Conservation (phyloP, 2,888 invertebrate species). For the Spodoptera littoralis region DNA sequence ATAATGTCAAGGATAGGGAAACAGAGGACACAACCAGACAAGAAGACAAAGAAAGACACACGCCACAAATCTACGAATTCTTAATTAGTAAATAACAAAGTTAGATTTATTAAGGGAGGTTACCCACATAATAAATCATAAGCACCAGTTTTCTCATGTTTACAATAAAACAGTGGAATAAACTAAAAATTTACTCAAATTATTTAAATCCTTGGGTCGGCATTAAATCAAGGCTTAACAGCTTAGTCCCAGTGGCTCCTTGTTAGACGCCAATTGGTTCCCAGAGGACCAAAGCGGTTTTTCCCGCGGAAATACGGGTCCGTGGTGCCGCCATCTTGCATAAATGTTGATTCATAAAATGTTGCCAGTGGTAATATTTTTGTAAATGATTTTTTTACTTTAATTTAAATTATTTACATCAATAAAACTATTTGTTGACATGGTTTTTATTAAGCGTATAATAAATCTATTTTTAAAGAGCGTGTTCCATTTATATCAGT, state of each 20-base stretch:
- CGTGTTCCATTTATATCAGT: too few species aligned
- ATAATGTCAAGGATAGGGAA: too few species aligned
- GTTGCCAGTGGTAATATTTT: slow-evolving; percentile 4
- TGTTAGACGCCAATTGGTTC: slow-evolving; percentile 58
- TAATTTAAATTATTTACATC: too few species aligned
- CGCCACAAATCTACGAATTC: not conserved
- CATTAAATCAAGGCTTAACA: slow-evolving; percentile 58
- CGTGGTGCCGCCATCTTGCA: slow-evolving; percentile 20
- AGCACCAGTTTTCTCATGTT: slow-evolving; percentile 9
- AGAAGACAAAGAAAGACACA: not conserved
- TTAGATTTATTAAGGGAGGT: too few species aligned
- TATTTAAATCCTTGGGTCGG: slow-evolving; percentile 46
- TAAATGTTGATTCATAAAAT: slow-evolving; percentile 6
- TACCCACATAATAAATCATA: slow-evolving; percentile 3
- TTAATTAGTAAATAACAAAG: too few species aligned
- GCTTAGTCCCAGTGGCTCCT: slow-evolving; percentile 50
- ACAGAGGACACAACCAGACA: not conserved
- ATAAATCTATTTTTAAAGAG: too few species aligned
- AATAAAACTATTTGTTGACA: too few species aligned
- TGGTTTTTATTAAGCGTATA: too few species aligned
- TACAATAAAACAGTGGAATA: slow-evolving; percentile 40
- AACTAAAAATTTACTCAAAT: slow-evolving; percentile 42
- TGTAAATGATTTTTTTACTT: not conserved
- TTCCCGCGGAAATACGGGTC: slow-evolving; percentile 37
- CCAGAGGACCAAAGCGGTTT: slow-evolving; percentile 34